Percentiles rank a stretch among this genome's conserved stretches.
These are phyloP conservation scores for Sardina pilchardus DNA, from an alignment of 2,113 vertebrate species.

Conservation along the genomic window DNA sequence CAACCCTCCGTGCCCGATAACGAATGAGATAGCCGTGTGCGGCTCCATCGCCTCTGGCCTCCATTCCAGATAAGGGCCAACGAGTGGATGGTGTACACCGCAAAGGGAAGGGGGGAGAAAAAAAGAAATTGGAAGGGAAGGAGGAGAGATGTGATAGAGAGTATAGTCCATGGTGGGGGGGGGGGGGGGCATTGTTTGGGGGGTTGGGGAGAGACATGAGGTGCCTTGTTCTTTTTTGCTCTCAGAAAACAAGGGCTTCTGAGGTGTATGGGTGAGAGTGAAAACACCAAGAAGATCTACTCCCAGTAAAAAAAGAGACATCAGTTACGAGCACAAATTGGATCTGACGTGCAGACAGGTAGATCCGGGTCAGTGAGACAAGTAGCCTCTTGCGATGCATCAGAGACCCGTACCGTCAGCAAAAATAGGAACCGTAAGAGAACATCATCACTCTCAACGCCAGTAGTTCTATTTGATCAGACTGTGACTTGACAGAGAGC, in stretches of 20 bases:
- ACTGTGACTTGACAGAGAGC: neutral
- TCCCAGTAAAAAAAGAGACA: neutral
- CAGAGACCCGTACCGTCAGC: neutral
- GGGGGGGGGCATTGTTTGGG: neutral
- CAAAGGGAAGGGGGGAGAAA: slow-evolving; percentile 35
- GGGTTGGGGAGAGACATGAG: neutral
- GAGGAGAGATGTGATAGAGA: neutral
- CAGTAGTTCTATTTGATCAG: neutral
- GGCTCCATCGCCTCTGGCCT: slow-evolving; percentile 26
- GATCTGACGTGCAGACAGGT: neutral
- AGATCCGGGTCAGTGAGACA: neutral
- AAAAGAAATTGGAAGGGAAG: slow-evolving; percentile 35
- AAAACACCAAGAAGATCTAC: neutral
- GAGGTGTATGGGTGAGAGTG: neutral
- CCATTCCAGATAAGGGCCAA: slow-evolving; percentile 40
- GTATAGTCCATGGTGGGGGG: neutral
- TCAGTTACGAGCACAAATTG: neutral
- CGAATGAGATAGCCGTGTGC: neutral
- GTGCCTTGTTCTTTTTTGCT: neutral
- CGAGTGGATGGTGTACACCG: slow-evolving; percentile 21
- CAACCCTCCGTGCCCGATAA: neutral
- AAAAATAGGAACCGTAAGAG: neutral
- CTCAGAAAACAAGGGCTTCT: neutral
- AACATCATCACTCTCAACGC: neutral
- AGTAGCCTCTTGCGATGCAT: neutral